These are phyloP conservation scores for Mythimna ferrago DNA, from an alignment of 2,888 invertebrate species.

Conservation along the genomic window DNA sequence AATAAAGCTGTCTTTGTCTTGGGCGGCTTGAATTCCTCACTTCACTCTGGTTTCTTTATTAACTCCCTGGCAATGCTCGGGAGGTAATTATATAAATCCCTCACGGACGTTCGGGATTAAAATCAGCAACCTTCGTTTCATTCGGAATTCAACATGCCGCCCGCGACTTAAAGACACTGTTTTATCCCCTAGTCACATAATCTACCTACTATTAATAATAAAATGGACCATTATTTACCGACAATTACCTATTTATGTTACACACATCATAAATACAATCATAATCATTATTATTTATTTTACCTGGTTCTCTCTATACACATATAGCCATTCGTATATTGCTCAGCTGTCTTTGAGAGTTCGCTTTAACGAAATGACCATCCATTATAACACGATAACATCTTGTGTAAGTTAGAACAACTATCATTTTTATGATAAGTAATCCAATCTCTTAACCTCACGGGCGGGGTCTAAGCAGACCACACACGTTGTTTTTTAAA, in stretches of 20 bases:
- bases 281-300: not conserved
- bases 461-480: too few relatives aligned
- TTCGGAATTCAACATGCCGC: too few relatives aligned
- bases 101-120: too few relatives aligned
- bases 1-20: too few relatives aligned
- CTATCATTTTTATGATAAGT: not conserved
- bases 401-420: not conserved
- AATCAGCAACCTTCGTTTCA: too few relatives aligned
- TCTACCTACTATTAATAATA: not conserved
- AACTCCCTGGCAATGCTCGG: too few relatives aligned
- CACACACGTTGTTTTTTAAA: too few relatives aligned
- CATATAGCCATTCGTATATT: not conserved
- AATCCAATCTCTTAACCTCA: not conserved
- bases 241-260: conserved; percentile 7
- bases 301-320: not conserved
- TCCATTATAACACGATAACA: not conserved
- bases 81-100: too few relatives aligned
- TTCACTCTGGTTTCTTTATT: too few relatives aligned
- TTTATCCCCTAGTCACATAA: too few relatives aligned
- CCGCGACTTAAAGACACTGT: too few relatives aligned
- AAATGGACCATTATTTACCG: not conserved
- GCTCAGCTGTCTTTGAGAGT: not conserved
- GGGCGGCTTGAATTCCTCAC: too few relatives aligned
- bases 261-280: not conserved
- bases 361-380: not conserved